phyloP scores from a whole-genome alignment of 1,140 invertebrate genomes.

The Bombus soroeensis region DNA sequence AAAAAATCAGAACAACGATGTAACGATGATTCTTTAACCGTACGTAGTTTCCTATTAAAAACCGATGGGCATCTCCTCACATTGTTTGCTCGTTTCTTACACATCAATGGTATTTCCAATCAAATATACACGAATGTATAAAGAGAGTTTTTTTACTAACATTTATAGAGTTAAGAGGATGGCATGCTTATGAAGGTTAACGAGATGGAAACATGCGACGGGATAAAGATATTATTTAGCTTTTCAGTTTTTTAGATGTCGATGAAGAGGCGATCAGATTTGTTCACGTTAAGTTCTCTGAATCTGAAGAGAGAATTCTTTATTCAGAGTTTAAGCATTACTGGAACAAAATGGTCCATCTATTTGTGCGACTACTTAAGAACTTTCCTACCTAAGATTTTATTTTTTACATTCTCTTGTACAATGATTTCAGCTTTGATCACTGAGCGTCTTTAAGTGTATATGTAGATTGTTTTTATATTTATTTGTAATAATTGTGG shows the following conservation, averaged over 20 bases:
- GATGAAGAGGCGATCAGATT: neutral
- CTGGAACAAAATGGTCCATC: neutral
- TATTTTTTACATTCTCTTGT: conserved; percentile 11
- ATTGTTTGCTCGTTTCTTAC: neutral
- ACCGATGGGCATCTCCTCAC: neutral
- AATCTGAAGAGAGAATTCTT: neutral
- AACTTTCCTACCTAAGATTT: conserved; percentile 7
- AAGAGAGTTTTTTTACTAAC: neutral
- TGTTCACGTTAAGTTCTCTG: neutral
- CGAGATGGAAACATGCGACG: neutral
- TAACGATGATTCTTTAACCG: neutral
- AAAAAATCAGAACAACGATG: neutral
- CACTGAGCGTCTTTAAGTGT: conserved; percentile 16
- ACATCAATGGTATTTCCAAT: too few relatives aligned
- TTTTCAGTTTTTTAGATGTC: neutral
- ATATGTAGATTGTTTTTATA: conserved; percentile 35
- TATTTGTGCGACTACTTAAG: neutral
- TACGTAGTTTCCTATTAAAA: neutral
- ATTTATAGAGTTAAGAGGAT: neutral
- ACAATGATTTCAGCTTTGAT: conserved; percentile 18
- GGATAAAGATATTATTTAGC: neutral
- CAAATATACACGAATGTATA: neutral
- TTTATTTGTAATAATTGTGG: conserved; percentile 29
- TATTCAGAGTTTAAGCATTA: neutral
- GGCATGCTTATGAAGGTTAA: neutral